phyloP scores from a whole-genome alignment of 2,797 vertebrate species.

The Hybognathus amarus region DNA sequence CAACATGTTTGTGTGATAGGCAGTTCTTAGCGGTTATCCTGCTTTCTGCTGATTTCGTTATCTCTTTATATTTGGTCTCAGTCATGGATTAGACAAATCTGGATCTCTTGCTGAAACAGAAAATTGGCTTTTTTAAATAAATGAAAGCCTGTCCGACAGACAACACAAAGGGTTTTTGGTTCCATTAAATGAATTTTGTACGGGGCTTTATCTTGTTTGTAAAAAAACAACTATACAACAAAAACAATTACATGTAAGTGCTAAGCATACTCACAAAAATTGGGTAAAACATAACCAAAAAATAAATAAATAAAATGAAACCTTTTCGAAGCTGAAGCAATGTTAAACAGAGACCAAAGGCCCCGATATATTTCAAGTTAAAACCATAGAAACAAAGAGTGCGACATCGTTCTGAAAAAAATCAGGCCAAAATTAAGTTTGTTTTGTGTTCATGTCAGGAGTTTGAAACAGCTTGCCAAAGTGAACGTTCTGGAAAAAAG shows the following conservation, averaged over 20 bases:
- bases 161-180: conserved; percentile 32
- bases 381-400: neutral
- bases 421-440: neutral
- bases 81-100: conserved; percentile 31
- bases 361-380: neutral
- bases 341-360: neutral
- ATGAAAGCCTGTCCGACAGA: conserved; percentile 27
- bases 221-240: neutral
- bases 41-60: conserved; percentile 26
- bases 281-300: neutral
- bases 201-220: conserved; percentile 31
- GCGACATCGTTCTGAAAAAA: neutral
- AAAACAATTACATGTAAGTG: conserved; percentile 1
- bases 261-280: neutral
- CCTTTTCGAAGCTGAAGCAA: neutral
- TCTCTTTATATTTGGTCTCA: conserved; percentile 28
- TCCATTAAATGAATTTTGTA: conserved; percentile 39
- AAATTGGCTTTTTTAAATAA: conserved; percentile 20
- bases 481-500: neutral
- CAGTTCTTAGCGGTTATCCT: neutral
- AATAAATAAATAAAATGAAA: neutral
- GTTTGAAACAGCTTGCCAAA: neutral
- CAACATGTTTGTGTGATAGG: conserved; percentile 23
- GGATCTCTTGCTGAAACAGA: conserved; percentile 29
- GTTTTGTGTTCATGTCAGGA: neutral